These are phyloP conservation scores for Takifugu bimaculatus DNA, from an alignment of 2,113 vertebrate genomes.

Conservation along the genomic window DNA sequence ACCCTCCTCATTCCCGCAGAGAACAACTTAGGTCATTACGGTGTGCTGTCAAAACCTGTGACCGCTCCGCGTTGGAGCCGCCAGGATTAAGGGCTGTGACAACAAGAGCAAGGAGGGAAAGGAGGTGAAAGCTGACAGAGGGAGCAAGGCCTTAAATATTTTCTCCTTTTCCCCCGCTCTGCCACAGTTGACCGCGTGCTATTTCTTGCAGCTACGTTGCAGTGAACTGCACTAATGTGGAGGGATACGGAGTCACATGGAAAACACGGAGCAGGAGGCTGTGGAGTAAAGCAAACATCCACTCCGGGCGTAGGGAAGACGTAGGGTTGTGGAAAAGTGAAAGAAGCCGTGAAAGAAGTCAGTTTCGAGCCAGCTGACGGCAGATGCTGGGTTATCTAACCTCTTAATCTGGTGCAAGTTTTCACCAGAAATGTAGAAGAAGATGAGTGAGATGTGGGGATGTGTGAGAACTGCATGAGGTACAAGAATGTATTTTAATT, in stretches of 20 bases:
- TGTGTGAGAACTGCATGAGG: background rate
- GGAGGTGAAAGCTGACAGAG: conserved; percentile 67
- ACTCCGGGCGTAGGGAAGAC: no score
- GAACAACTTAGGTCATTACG: conserved; percentile 78
- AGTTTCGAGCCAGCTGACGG: no score
- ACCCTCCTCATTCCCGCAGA: conserved; percentile 50
- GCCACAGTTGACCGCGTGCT: conserved; percentile 64
- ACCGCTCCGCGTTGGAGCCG: conserved; percentile 61
- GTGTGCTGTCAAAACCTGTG: conserved; percentile 77
- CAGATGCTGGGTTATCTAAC: background rate
- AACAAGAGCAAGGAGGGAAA: conserved; percentile 62
- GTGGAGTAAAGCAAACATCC: background rate
- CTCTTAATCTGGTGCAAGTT: conserved; percentile 1
- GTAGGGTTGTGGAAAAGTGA: no score
- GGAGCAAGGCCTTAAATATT: conserved; percentile 67
- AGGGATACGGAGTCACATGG: conserved; percentile 53
- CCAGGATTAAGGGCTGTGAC: conserved; percentile 72
- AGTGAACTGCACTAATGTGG: conserved; percentile 59
- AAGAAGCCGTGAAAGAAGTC: no score
- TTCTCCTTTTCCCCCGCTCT: conserved; percentile 32
- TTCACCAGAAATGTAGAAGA: background rate
- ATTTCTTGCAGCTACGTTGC: conserved; percentile 68
- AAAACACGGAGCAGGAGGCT: conserved; percentile 49
- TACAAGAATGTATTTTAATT: no score
- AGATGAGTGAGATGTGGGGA: background rate